Evolutionary conservation across 2,797 vertebrate species (phyloP).

Genomic region (Steatocranus sp.): DNA sequence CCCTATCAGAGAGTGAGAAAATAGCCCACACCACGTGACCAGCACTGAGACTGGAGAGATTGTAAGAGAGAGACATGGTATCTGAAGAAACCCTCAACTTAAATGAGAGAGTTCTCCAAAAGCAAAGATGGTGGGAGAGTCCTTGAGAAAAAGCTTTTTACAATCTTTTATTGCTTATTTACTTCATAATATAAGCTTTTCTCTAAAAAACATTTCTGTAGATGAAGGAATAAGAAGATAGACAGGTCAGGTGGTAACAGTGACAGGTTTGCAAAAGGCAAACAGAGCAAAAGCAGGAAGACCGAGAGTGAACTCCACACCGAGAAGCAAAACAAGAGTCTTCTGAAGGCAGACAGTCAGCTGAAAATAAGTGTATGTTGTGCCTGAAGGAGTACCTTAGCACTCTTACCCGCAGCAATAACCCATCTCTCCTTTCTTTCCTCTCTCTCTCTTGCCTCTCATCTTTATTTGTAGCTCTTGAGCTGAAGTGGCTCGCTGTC

Average conservation of each 20-base stretch:
- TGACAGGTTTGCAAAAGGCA: neutral
- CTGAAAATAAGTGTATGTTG: conserved; percentile 8
- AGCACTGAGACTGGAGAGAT: neutral
- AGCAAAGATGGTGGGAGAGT: accelerated
- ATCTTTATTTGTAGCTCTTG: neutral
- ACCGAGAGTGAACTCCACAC: neutral
- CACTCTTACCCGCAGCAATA: conserved; percentile 24
- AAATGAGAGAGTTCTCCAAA: neutral
- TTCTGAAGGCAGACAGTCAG: conserved; percentile 1
- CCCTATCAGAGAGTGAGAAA: neutral
- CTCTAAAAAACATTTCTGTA: neutral
- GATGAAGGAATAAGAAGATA: neutral
- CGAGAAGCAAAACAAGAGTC: conserved; percentile 1
- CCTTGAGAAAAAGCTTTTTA: neutral
- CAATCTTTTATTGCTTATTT: neutral
- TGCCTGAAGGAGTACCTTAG: conserved; percentile 37
- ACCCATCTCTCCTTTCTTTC: neutral
- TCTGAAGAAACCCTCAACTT: accelerated
- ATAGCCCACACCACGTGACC: neutral
- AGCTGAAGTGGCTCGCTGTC: conserved; percentile 14
- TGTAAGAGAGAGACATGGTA: neutral
- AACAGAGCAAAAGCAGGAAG: neutral
- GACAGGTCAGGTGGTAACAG: neutral
- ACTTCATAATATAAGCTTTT: neutral
- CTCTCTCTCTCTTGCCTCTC: neutral